A percentile compares a stretch with the other conserved stretches of the same genome.
Evolutionary conservation across 2,113 vertebrate genomes (phyloP).

Genomic region (Pteropus alecto): DNA sequence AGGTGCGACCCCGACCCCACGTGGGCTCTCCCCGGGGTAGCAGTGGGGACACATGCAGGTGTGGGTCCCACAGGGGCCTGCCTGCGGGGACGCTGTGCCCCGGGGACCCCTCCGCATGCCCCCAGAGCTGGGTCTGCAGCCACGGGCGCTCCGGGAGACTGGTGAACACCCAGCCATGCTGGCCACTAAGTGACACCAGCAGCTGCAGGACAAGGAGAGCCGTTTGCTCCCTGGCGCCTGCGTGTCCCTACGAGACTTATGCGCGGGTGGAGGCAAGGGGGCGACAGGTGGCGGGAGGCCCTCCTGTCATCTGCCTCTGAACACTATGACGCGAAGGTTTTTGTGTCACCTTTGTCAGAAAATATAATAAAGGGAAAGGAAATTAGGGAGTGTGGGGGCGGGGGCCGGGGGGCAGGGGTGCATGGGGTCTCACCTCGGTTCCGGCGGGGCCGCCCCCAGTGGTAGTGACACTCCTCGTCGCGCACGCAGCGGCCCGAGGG

Average conservation of each 20-base stretch:
- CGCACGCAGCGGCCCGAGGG: constrained; percentile 90
- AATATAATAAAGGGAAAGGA: background rate
- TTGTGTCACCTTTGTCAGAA: background rate
- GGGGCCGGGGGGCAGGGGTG: background rate
- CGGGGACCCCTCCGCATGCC: background rate
- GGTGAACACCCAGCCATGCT: background rate
- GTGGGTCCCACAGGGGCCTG: background rate
- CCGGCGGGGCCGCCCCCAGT: constrained; percentile 94
- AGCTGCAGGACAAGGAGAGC: background rate
- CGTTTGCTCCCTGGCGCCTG: background rate
- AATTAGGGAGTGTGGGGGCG: background rate
- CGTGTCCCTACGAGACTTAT: background rate
- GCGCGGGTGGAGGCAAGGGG: too few relatives aligned
- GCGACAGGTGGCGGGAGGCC: background rate
- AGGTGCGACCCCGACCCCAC: background rate
- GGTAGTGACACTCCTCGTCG: constrained; percentile 92
- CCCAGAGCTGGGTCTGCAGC: background rate
- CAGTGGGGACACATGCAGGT: too few relatives aligned
- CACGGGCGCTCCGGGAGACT: background rate
- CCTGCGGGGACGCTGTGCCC: background rate
- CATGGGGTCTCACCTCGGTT: constrained; percentile 85
- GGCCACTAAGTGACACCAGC: background rate
- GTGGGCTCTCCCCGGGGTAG: background rate
- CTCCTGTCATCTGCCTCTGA: background rate
- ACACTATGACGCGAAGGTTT: background rate